A percentile compares a stretch with the other conserved stretches of the same genome.
These are phyloP conservation scores for Cynopterus sphinx DNA, from an alignment of 2,797 vertebrate genomes.

Conservation along the genomic window DNA sequence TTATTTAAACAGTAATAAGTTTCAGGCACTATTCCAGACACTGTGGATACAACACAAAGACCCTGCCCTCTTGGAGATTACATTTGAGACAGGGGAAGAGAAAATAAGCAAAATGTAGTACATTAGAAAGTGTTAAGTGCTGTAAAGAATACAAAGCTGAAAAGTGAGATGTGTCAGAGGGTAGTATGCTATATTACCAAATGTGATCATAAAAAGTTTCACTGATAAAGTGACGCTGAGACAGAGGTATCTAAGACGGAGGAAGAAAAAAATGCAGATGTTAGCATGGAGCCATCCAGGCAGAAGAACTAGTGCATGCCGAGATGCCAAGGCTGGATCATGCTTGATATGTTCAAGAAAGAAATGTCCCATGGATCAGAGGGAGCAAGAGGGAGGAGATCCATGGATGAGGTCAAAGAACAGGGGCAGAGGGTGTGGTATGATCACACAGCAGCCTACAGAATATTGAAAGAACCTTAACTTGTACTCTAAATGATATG, in stretches of 20 bases:
- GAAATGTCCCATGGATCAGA: fast-evolving
- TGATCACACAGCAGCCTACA: background rate
- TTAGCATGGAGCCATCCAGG: background rate
- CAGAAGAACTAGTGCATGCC: background rate
- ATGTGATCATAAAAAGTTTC: background rate
- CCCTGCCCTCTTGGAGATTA: background rate
- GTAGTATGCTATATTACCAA: background rate
- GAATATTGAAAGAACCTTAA: background rate
- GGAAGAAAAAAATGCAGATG: background rate
- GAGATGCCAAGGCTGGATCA: background rate
- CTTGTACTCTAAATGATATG: background rate
- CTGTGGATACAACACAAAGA: background rate
- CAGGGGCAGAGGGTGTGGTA: background rate
- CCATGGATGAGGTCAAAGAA: background rate
- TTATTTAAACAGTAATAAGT: background rate
- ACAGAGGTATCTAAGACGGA: background rate
- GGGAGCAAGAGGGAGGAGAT: background rate
- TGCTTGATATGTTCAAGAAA: background rate
- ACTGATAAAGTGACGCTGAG: background rate
- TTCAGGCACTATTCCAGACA: background rate
- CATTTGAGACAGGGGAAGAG: background rate
- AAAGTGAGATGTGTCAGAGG: background rate
- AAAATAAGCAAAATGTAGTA: background rate
- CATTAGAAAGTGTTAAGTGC: background rate
- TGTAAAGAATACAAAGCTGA: background rate